Evolutionary conservation across 64 coral and sea anemone genomes (phyloP), one percentile per base, ranked within the genome.

Genomic region (Montipora efflorescens): DNA sequence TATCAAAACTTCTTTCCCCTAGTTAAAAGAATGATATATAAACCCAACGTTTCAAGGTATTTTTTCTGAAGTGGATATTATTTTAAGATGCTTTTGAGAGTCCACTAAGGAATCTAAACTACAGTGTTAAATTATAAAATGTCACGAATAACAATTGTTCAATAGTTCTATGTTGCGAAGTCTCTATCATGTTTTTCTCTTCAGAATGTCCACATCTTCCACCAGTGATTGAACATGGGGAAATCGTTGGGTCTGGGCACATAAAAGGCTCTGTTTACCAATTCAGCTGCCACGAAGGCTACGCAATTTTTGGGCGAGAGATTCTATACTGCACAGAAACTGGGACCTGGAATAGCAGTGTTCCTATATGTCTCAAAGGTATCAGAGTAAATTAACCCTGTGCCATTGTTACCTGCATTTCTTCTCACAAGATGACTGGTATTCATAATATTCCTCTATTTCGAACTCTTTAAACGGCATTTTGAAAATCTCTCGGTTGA

Each of bases 301-400:
- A 86, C 46, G 70, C 82, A 18, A 2, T 86, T 23, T n/a, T 71
- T 59, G 82, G 82, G 2, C 13, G 50, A 20, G 82, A 70, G 9
- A 20, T 72, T 86, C 45, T 86, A 48, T 86, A 70, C 47, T 86
- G 82, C 19, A 86, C 16, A 16, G 62, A 70, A 8, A 86, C 8
- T 8, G 82, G 82, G 18, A 67, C 4, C 9, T 86, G 82, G 82
- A 86, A 86, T 48, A 47, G 43, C 8, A 71, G 64, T 52, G 16
- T 72, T 16, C 82, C 82, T 51, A 23, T 9, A 11, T 86, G 82
- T 45, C 82, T 86, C 64, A 86, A 23, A 86, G 82, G 82, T 86
- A 86, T 71, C 16, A 47, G 4, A 36, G 49, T 71, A 5, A 23
- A 3, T 21, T 5, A n/a, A 3, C 8, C 21, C 18, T 5, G 8